These are phyloP conservation scores for Phaedon cochleariae DNA, from an alignment of 2,888 invertebrate species.

Conservation along the genomic window DNA sequence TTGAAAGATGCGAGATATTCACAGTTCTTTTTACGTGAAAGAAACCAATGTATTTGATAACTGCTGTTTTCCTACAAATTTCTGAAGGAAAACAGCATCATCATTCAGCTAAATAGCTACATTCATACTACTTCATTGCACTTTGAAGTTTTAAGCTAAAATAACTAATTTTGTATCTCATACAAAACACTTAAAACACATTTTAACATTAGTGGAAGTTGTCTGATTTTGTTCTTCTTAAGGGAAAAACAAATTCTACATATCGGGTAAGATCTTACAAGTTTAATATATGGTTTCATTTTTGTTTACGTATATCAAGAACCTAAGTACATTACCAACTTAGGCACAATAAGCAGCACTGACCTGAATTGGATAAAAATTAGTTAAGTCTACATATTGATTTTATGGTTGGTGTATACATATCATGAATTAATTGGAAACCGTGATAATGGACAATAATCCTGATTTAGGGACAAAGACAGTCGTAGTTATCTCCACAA, in stretches of 20 bases:
- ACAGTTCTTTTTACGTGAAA: background rate
- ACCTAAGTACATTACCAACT: background rate
- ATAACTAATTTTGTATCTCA: conserved; percentile 41
- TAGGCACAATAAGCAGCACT: background rate
- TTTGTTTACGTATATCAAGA: conserved; percentile 14
- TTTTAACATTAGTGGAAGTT: conserved; percentile 43
- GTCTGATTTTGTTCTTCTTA: conserved; percentile 42
- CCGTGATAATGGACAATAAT: conserved; percentile 1
- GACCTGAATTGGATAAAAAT: background rate
- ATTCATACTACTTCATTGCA: conserved; percentile 35
- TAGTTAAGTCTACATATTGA: conserved; percentile 7
- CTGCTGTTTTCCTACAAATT: background rate
- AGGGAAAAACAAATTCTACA: conserved; percentile 42
- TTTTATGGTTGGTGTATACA: background rate
- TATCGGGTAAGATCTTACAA: conserved; percentile 27
- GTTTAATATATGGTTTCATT: background rate
- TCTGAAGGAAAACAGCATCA: conserved; percentile 4
- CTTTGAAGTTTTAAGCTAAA: conserved; percentile 36
- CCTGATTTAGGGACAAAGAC: too few relatives aligned
- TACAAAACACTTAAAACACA: conserved; percentile 41
- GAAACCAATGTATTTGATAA: conserved; percentile 14
- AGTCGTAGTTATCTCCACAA: too few relatives aligned
- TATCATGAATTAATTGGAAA: background rate
- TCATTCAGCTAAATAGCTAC: conserved; percentile 13
- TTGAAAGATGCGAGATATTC: background rate